phyloP scores from a whole-genome alignment of 2,888 invertebrate genomes.

The Cryptosula pallasiana region DNA sequence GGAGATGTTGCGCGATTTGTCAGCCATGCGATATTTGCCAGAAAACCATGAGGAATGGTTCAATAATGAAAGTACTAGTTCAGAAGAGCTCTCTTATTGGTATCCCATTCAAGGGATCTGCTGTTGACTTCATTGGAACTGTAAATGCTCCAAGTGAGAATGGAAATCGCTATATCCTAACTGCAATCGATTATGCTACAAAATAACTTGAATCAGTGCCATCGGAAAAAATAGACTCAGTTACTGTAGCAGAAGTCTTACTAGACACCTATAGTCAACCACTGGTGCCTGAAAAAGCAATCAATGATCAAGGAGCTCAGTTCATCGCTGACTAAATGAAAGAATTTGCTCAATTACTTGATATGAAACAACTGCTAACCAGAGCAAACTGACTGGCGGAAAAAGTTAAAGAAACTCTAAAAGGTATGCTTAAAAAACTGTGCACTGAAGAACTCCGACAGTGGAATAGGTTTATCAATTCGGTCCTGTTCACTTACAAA shows the following conservation, averaged over 20 bases:
- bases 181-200: conserved; percentile 30
- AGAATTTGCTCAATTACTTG: conserved; percentile 28
- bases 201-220: conserved; percentile 29
- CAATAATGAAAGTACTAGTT: conserved; percentile 28
- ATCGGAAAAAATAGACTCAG: conserved; percentile 28
- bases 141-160: conserved; percentile 28
- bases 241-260: conserved; percentile 31
- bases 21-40: conserved; percentile 27
- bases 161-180: conserved; percentile 31
- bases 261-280: conserved; percentile 28
- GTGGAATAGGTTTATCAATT: conserved; percentile 18
- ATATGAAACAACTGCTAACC: conserved; percentile 27
- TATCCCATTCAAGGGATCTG: conserved; percentile 29
- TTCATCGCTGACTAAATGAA: conserved; percentile 30
- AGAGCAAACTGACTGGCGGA: conserved; percentile 29
- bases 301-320: conserved; percentile 32
- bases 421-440: conserved; percentile 29
- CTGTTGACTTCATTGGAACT: conserved; percentile 33
- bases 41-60: conserved; percentile 24
- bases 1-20: conserved; percentile 27
- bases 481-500: not conserved
- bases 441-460: conserved; percentile 25
- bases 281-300: conserved; percentile 30
- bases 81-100: conserved; percentile 30
- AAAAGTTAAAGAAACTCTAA: conserved; percentile 30